Conservation (phyloP, 2,113 vertebrate species). For the Pontoporia blainvillei region DNA sequence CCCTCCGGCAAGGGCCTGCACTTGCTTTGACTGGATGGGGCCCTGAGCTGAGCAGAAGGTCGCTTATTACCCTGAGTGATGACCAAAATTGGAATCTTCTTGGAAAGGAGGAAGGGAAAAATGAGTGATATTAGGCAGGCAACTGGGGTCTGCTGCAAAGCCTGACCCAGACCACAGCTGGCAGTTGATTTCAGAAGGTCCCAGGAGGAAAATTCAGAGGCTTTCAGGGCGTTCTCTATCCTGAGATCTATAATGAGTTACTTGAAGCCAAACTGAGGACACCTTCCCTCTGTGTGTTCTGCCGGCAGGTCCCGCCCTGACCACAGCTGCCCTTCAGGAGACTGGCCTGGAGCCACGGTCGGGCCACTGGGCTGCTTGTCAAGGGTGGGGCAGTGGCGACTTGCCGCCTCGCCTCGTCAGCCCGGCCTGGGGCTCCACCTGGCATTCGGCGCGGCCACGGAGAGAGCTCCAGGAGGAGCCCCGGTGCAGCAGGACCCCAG, state of each 20-base stretch:
- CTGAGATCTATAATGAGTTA: background rate
- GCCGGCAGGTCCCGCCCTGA: background rate
- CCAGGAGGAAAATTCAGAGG: background rate
- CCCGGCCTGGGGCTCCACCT: background rate
- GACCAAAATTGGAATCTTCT: background rate
- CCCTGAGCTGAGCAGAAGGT: background rate
- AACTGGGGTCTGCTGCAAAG: background rate
- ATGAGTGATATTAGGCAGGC: background rate
- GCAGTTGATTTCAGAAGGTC: background rate
- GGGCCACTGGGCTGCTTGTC: background rate
- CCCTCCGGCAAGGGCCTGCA: background rate
- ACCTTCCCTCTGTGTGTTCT: background rate
- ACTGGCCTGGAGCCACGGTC: background rate
- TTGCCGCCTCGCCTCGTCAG: background rate
- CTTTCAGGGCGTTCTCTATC: background rate
- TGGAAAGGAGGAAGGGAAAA: background rate
- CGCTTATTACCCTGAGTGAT: background rate
- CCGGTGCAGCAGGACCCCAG: background rate
- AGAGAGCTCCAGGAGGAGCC: background rate
- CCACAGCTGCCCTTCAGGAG: background rate
- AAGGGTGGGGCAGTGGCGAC: background rate
- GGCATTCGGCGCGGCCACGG: background rate
- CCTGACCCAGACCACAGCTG: background rate
- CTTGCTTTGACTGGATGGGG: background rate
- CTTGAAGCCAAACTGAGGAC: background rate